Evolutionary conservation across 2,113 vertebrate species (phyloP), one percentile per base, ranked within the genome.

Genomic region (Sarotherodon lohbergeri): DNA sequence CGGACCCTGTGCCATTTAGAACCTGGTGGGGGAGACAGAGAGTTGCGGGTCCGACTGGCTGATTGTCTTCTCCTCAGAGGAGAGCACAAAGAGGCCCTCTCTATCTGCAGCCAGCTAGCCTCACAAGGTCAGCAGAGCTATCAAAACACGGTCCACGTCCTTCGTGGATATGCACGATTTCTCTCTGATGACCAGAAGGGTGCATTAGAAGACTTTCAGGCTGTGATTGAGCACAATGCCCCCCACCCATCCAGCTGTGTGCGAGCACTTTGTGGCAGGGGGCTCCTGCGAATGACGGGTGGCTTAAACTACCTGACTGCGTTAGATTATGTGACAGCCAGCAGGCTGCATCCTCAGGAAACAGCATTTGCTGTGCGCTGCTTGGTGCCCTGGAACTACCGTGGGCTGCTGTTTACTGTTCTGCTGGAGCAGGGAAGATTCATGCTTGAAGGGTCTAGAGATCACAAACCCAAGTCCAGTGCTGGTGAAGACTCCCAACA

Each of bases 281-380:
- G 98, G 5, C 96, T 99, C 73, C 88, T 98, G 76, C 97, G 98
- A 1, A 97, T 98, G 96, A 95, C 97, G 92, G 94, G 84, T 0
- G 96, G 97, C 52, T 97, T 92, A 81, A 88, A 96, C 41, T 99
- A 98, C 89, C 94, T 99, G 91, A 96, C 98, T 2, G 96, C 97
- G 7, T 93, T 99, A 76, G 98, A 99, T 95, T 99, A 98, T 16
- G 95, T 98, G 91, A 99, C 98, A 1, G 98, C 98, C 24, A 98
- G 97, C 90, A 91, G 95, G 66, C 84, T 99, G 56, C 97, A 97
- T 73, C 94, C 96, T 10, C 97, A 98, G 4, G 98, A 99, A 86
- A 94, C 97, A 0, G 94, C 97, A 24, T 93, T 99, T 63, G 96
- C 96, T 1, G 93, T 98, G 83, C 98, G 98, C 88, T 97, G 98